These are phyloP conservation scores for Trichopria drosophilae DNA, from an alignment of 2,888 invertebrate genomes.

Conservation along the genomic window DNA sequence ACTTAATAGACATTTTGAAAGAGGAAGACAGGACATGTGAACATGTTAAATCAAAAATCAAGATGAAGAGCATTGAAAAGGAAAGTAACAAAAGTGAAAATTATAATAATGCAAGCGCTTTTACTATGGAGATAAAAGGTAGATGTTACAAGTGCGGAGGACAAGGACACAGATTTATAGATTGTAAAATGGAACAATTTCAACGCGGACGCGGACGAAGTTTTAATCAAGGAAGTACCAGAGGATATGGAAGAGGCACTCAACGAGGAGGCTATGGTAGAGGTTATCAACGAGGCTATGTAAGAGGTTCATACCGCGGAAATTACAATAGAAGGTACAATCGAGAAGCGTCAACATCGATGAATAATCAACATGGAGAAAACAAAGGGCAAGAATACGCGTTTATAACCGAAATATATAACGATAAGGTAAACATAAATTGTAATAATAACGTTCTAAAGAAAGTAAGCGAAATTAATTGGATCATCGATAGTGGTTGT, in stretches of 20 bases:
- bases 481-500: too few relatives aligned
- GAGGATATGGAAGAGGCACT: conserved; percentile 4
- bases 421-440: background rate
- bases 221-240: too few relatives aligned
- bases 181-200: background rate
- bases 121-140: conserved; percentile 6
- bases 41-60: conserved; percentile 38
- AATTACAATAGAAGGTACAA: conserved; percentile 6
- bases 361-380: too few relatives aligned
- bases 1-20: too few relatives aligned
- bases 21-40: conserved; percentile 38
- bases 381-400: background rate
- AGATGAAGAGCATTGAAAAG: too few relatives aligned
- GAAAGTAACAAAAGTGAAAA: too few relatives aligned
- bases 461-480: too few relatives aligned
- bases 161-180: conserved; percentile 6
- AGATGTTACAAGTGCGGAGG: conserved; percentile 13
- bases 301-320: too few relatives aligned
- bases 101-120: background rate
- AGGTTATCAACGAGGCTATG: too few relatives aligned
- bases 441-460: too few relatives aligned
- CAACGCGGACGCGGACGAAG: background rate
- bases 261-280: too few relatives aligned
- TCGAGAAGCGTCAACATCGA: background rate
- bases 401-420: background rate